phyloP scores from a whole-genome alignment of 2,113 vertebrate genomes.

The Vireo altiloquus region DNA sequence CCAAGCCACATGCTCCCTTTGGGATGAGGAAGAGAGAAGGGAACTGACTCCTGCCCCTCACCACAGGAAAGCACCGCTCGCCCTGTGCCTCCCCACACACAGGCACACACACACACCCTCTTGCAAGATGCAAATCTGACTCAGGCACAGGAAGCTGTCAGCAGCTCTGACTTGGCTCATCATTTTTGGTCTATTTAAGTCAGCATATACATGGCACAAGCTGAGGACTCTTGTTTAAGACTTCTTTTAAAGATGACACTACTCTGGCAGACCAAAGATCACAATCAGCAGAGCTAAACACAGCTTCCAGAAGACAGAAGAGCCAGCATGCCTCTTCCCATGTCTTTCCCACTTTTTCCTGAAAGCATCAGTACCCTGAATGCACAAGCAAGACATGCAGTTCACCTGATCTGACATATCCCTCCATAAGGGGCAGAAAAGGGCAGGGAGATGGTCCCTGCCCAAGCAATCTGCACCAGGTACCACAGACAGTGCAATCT shows the following conservation, averaged over 20 bases:
- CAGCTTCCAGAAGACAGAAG: not conserved
- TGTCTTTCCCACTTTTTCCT: not conserved
- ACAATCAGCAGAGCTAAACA: not conserved
- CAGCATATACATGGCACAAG: not conserved
- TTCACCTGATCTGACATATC: not conserved
- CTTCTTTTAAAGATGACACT: not conserved
- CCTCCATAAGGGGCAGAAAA: not conserved
- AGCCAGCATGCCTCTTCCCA: not conserved
- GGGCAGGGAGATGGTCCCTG: not conserved
- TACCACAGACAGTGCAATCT: not conserved
- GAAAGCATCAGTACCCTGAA: not conserved
- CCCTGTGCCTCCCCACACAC: not conserved
- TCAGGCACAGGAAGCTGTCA: not conserved
- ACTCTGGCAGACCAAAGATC: not conserved
- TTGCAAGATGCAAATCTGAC: not conserved
- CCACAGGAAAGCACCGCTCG: rapidly evolving
- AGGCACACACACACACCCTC: not conserved
- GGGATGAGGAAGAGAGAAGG: not conserved
- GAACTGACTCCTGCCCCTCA: not conserved
- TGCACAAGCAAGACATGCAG: not conserved
- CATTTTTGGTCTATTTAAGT: not conserved
- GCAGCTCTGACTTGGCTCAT: not conserved
- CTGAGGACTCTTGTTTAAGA: not conserved
- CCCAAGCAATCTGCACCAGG: not conserved
- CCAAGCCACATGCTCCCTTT: rapidly evolving